Base-by-base conservation (phyloP, 2,888 invertebrate genomes). In the Cyaniris semiargus region DNA sequence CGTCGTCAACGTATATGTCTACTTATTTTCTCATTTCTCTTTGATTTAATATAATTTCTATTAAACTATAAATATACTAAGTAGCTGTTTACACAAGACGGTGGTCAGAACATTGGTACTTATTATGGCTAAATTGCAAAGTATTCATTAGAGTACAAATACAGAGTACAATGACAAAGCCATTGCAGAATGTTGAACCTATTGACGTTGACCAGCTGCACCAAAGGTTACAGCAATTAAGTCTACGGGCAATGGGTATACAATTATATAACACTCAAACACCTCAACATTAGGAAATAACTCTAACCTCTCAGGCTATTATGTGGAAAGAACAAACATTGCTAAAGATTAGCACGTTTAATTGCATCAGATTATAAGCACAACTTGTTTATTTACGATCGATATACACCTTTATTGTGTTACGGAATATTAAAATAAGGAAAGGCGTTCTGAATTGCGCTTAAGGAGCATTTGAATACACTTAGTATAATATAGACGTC, bases 301-400 rank as follows among this genome's bases (percentile, higher is more conserved):
- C 8, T 23, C 10, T 53, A 74, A 53, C 53, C 74, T 74, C 72
- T 38, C 13, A 5, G 44, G 72, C 53, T 23, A 23, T 27, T 74
- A 27, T 74, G 74, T 48, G 74, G 74, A 74, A 74, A 74, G 74
- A 74, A 74, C 53, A 74, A 74, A 74, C 48, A 31, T 74, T 53
- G 74, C 74, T 27, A 74, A 53, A 74, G 48, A 74, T 74, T 48
- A 53, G 74, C 74, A 74, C 74, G 74, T 27, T 27, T 27, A 53
- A 53, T 74, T 74, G 74, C 74, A 74, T 74, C 53, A 74, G 53
- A n/a, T 31, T 66, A 60, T 13, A 66, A 31, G 7, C 0, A 31
- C 66, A 66, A 66, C 66, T 66, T 66, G 66, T 66, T 31, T 31
- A 66, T 66, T 27, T 27, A 66, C 66, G 5, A 27, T 66, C 66